Evolutionary conservation across 1,140 invertebrate species (phyloP).

Genomic region (Anoplolepis gracilipes): DNA sequence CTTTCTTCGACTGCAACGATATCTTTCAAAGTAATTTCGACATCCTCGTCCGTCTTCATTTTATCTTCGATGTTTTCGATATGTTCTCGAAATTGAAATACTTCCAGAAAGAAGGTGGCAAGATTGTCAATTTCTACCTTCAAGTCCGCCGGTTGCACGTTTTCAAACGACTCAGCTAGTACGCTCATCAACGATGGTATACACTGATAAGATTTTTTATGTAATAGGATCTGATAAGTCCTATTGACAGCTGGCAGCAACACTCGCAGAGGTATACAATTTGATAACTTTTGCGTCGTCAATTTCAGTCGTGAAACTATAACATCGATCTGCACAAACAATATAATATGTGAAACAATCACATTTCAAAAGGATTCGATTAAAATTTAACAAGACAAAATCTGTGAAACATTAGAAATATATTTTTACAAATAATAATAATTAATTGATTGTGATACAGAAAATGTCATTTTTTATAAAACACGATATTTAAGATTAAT

Average conservation of each 20-base stretch:
- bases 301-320: constrained; percentile 87
- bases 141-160: constrained; percentile 87
- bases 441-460: neutral
- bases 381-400: neutral
- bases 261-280: constrained; percentile 90
- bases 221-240: constrained; percentile 88
- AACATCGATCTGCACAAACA: constrained; percentile 82
- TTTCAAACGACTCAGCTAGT: constrained; percentile 89
- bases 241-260: constrained; percentile 91
- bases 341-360: neutral
- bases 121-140: constrained; percentile 88
- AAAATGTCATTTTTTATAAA: neutral
- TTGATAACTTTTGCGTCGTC: constrained; percentile 90
- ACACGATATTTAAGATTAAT: constrained; percentile 4
- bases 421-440: too few relatives aligned
- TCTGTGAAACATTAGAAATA: neutral
- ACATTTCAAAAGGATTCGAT: neutral
- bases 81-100: constrained; percentile 89
- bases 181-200: constrained; percentile 91
- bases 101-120: constrained; percentile 91
- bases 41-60: constrained; percentile 78
- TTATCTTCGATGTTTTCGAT: constrained; percentile 77
- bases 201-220: constrained; percentile 87
- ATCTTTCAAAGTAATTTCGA: constrained; percentile 82
- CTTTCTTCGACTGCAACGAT: constrained; percentile 89